phyloP scores from a whole-genome alignment of 2,113 vertebrate species.

The Mormyrus iriodes region DNA sequence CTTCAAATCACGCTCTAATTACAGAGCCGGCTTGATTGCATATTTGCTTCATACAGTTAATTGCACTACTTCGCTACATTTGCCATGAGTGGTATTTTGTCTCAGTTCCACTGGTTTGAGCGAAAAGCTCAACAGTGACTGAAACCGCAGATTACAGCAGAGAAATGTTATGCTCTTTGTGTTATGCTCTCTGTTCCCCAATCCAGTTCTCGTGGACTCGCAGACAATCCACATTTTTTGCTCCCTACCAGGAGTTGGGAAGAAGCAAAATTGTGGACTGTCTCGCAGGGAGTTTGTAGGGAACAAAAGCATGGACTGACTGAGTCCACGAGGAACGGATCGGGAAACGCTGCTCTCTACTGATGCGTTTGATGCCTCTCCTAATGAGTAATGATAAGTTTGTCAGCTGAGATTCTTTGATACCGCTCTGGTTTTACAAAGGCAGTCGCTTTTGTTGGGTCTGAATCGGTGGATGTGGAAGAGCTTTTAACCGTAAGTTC shows the following conservation, averaged over 20 bases:
- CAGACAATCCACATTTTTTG: no score
- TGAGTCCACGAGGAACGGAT: no score
- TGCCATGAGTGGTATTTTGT: not conserved
- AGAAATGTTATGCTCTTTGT: conserved; percentile 1
- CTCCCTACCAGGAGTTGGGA: no score
- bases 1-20: not conserved
- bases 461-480: not conserved
- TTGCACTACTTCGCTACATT: not conserved
- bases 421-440: not conserved
- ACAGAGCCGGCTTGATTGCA: not conserved
- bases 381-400: not conserved
- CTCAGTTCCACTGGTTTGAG: not conserved
- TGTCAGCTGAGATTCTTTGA: not conserved
- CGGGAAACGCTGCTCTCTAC: no score
- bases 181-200: not conserved
- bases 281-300: no score
- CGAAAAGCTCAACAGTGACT: conserved; percentile 3
- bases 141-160: conserved; percentile 17
- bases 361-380: not conserved
- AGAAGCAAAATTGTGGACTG: no score
- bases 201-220: no score
- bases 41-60: not conserved
- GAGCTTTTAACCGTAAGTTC: not conserved
- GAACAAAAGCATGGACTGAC: no score
- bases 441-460: not conserved